Percentiles rank a stretch among this genome's conserved stretches.
These are phyloP conservation scores for Choloepus hoffmanni DNA, from an alignment of 2,113 vertebrate species.

Conservation along the genomic window DNA sequence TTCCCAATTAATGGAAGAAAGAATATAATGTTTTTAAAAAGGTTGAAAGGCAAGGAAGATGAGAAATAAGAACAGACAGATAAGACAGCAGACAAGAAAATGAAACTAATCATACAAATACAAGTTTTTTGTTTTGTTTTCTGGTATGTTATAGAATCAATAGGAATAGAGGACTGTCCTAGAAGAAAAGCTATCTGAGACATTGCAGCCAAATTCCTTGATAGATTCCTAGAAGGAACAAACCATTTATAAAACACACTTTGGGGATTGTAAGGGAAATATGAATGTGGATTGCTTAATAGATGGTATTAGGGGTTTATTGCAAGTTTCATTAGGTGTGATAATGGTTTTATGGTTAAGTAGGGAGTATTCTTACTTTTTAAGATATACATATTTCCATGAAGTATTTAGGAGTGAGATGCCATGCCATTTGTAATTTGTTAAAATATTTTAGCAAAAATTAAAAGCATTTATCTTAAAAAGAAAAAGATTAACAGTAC, in stretches of 20 bases:
- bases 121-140: background rate
- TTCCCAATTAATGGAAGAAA: background rate
- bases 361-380: too few relatives aligned
- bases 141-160: background rate
- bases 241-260: background rate
- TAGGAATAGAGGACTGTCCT: background rate
- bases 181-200: background rate
- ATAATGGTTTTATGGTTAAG: too few relatives aligned
- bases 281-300: too few relatives aligned
- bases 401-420: background rate
- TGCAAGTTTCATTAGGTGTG: too few relatives aligned
- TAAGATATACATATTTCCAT: background rate
- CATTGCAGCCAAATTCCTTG: background rate
- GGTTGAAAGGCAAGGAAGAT: background rate
- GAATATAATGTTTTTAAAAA: background rate
- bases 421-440: background rate
- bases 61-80: background rate
- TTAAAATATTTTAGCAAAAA: background rate
- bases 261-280: background rate
- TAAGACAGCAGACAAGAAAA: background rate
- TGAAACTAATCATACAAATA: background rate
- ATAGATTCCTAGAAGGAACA: background rate
- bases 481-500: background rate
- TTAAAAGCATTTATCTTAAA: background rate
- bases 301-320: too few relatives aligned